These are phyloP conservation scores for Anas platyrhynchos DNA, from an alignment of 2,113 vertebrate species.

Conservation along the genomic window DNA sequence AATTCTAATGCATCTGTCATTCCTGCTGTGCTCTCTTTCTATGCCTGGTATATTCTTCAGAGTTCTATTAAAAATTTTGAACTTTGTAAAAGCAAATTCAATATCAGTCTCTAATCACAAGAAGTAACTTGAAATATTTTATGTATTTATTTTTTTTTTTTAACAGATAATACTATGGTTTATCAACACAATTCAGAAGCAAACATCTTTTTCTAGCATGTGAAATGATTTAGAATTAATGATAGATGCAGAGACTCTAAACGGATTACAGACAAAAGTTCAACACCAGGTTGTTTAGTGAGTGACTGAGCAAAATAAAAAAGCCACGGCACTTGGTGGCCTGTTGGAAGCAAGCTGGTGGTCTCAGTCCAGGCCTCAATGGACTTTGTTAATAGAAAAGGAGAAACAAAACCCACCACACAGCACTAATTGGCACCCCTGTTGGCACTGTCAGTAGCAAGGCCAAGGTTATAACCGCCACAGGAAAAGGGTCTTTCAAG, in stretches of 20 bases:
- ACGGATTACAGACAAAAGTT: background rate
- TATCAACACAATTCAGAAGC: background rate
- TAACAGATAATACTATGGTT: background rate
- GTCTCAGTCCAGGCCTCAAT: conserved; percentile 19
- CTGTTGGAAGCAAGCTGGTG: background rate
- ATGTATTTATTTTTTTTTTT: background rate
- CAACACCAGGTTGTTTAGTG: background rate
- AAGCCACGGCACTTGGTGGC: background rate
- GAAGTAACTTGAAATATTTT: background rate
- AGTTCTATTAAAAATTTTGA: background rate
- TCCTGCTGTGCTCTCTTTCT: background rate
- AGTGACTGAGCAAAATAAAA: conserved; percentile 18
- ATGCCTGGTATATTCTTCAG: background rate
- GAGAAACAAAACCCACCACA: background rate
- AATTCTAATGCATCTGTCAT: background rate
- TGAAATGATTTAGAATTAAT: background rate
- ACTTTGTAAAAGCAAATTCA: background rate
- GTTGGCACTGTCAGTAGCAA: background rate
- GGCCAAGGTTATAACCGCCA: background rate
- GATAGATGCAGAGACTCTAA: background rate
- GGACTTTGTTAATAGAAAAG: conserved; percentile 12
- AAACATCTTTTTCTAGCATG: background rate
- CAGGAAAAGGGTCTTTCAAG: conserved; percentile 5
- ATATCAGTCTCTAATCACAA: background rate
- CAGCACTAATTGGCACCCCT: conserved; percentile 42